Conservation (phyloP, 2,888 invertebrate genomes). For the Glyphotaelius pellucidus region DNA sequence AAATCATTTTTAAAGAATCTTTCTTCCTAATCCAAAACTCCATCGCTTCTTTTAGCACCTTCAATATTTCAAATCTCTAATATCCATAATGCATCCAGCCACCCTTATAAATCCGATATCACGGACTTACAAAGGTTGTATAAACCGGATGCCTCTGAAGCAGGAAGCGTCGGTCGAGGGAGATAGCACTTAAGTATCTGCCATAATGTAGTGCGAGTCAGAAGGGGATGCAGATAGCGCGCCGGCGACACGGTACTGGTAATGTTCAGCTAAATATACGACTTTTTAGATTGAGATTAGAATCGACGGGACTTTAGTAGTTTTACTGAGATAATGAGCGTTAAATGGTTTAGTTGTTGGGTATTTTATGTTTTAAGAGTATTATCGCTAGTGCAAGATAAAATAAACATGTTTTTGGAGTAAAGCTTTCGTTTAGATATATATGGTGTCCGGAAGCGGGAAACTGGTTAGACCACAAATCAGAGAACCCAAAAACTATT, state of each 20-base stretch:
- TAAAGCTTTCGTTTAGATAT: too few relatives aligned
- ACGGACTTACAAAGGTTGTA: background rate
- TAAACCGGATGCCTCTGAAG: slow-evolving; percentile 15
- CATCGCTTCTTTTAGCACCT: background rate
- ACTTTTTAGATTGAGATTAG: background rate
- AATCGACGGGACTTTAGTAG: background rate
- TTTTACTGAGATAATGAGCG: background rate
- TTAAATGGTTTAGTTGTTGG: background rate
- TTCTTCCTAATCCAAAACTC: background rate
- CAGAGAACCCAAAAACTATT: too few relatives aligned
- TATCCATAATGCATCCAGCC: background rate
- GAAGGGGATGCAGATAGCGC: background rate
- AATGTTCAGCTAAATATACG: background rate
- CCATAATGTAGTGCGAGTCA: background rate
- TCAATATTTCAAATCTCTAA: background rate
- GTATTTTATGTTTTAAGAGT: background rate
- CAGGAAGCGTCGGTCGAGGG: slow-evolving; percentile 27
- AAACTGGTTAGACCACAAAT: too few relatives aligned
- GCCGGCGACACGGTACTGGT: slow-evolving; percentile 12
- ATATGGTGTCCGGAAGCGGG: too few relatives aligned
- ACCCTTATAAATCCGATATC: background rate
- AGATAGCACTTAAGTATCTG: slow-evolving; percentile 17
- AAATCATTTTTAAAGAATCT: background rate
- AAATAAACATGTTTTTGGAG: background rate
- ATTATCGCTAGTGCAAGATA: background rate